These are phyloP conservation scores for Arnoldichthys spilopterus DNA, from an alignment of 2,797 vertebrate genomes.

Conservation along the genomic window DNA sequence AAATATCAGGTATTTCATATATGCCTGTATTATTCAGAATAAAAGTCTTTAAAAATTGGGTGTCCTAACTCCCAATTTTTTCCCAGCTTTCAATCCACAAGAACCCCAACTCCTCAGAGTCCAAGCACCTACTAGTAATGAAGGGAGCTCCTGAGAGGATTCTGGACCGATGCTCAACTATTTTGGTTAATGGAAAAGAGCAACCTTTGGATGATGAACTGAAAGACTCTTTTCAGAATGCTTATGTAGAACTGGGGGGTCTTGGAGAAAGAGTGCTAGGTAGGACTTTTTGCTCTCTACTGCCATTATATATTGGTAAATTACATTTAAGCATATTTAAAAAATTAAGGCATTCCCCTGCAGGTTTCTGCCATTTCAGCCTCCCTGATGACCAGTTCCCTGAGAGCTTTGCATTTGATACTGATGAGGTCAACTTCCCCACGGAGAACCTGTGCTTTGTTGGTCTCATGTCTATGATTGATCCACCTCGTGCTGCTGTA, in stretches of 20 bases:
- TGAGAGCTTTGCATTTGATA: slow-evolving; percentile 89
- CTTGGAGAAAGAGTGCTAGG: slow-evolving; percentile 94
- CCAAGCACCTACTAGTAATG: slow-evolving; percentile 92
- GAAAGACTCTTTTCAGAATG: slow-evolving; percentile 93
- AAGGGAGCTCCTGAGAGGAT: slow-evolving; percentile 96
- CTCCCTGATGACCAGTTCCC: slow-evolving; percentile 91
- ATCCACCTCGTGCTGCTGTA: slow-evolving; percentile 94
- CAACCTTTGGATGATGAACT: slow-evolving; percentile 88
- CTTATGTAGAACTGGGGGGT: slow-evolving; percentile 93
- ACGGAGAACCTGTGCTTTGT: slow-evolving; percentile 92
- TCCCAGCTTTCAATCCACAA: slow-evolving; percentile 90
- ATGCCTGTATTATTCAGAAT: neutral
- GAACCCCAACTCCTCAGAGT: slow-evolving; percentile 82
- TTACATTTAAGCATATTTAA: neutral
- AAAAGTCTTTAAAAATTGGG: neutral
- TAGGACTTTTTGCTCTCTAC: slow-evolving; percentile 55
- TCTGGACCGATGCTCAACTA: slow-evolving; percentile 90
- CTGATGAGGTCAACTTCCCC: slow-evolving; percentile 92
- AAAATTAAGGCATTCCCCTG: neutral
- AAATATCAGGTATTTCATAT: slow-evolving; percentile 88
- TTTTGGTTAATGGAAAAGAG: slow-evolving; percentile 89
- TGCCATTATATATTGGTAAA: neutral
- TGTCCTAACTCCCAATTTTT: neutral
- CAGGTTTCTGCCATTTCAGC: slow-evolving; percentile 90
- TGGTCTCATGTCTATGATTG: slow-evolving; percentile 96